Percentiles rank a stretch among this genome's conserved stretches.
These are phyloP conservation scores for Euleptes europaea DNA, from an alignment of 2,113 vertebrate genomes.

Conservation along the genomic window DNA sequence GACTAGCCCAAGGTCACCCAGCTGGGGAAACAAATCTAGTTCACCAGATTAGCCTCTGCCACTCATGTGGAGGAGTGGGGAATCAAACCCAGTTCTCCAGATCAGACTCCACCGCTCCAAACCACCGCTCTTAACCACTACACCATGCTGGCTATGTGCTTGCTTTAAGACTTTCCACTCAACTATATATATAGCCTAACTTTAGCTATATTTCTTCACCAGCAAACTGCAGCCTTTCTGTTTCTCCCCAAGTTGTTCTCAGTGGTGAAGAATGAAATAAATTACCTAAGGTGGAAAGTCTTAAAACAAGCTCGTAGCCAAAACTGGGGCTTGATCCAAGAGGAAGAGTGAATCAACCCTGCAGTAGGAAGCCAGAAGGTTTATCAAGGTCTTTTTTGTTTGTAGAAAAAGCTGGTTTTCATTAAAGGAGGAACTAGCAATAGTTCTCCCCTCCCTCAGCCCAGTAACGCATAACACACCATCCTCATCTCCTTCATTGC, in stretches of 20 bases:
- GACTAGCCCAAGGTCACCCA: too few species aligned
- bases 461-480: conserved; percentile 51
- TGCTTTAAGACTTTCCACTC: too few species aligned
- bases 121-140: too few species aligned
- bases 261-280: background rate
- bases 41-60: too few species aligned
- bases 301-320: background rate
- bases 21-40: too few species aligned
- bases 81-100: too few species aligned
- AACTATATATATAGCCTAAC: background rate
- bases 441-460: conserved; percentile 44
- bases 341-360: background rate
- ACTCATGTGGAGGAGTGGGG: too few species aligned
- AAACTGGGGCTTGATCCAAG: conserved; percentile 38
- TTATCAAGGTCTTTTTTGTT: conserved; percentile 58
- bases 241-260: background rate
- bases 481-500: conserved; percentile 22
- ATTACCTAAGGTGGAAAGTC: conserved; percentile 22
- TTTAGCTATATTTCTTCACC: background rate
- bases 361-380: conserved; percentile 32
- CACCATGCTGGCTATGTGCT: too few species aligned
- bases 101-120: too few species aligned
- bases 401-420: conserved; percentile 33
- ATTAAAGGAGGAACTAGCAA: conserved; percentile 51
- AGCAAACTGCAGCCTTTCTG: conserved; percentile 15